Conservation (phyloP, 2,113 vertebrate species). For the Psephotus haematonotus region DNA sequence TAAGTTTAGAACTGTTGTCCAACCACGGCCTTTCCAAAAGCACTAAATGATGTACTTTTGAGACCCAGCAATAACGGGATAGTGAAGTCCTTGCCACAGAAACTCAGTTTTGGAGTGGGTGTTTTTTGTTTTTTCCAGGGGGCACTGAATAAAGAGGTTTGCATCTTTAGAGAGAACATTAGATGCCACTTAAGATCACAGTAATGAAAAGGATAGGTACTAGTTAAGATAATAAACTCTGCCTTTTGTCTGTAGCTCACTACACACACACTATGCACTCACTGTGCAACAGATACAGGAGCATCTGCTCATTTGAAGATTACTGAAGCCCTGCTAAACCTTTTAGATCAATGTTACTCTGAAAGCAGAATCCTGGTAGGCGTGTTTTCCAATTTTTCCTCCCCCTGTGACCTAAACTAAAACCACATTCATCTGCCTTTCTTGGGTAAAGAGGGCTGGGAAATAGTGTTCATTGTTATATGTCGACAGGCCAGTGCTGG, state of each 20-base stretch:
- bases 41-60: not conserved
- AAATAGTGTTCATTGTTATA: not conserved
- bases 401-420: not conserved
- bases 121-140: not conserved
- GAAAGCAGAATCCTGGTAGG: not conserved
- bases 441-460: not conserved
- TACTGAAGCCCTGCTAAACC: not conserved
- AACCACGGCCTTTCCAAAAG: not conserved
- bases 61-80: not conserved
- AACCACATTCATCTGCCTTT: not conserved
- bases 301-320: not conserved
- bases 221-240: not conserved
- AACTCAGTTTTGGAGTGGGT: not conserved
- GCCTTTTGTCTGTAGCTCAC: not conserved
- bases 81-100: not conserved
- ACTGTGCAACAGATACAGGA: not conserved
- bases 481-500: slow-evolving; percentile 28
- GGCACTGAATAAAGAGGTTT: not conserved
- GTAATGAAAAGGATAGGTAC: not conserved
- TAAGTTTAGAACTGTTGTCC: not conserved
- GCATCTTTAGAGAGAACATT: not conserved
- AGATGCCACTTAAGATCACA: not conserved
- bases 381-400: not conserved
- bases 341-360: not conserved
- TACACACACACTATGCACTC: not conserved